phyloP scores from a whole-genome alignment of 2,888 invertebrate species.

The Meiosimyza decipiens region DNA sequence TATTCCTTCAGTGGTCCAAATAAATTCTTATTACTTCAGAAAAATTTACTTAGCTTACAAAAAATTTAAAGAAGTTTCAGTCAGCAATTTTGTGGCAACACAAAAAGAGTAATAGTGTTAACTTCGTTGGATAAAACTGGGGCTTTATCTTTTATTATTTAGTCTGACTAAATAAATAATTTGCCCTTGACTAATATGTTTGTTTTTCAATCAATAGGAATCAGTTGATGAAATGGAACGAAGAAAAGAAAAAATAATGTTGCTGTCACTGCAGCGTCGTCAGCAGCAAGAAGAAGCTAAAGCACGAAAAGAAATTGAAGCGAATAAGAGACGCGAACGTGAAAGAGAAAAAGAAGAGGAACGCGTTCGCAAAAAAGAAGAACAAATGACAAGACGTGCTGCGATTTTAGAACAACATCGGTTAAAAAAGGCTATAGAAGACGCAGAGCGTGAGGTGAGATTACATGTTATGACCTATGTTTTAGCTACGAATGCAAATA shows the following conservation, averaged over 20 bases:
- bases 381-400: slow-evolving; percentile 88
- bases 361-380: slow-evolving; percentile 79
- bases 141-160: background rate
- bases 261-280: slow-evolving; percentile 88
- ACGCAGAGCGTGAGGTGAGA: slow-evolving; percentile 84
- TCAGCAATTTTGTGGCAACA: too few species aligned
- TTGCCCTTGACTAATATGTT: too few species aligned
- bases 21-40: too few species aligned
- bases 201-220: slow-evolving; percentile 70
- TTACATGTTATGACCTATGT: too few species aligned
- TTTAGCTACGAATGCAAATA: too few species aligned
- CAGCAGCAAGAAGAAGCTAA: slow-evolving; percentile 91
- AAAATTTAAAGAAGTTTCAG: too few species aligned
- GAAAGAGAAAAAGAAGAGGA: slow-evolving; percentile 82
- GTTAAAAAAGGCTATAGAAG: slow-evolving; percentile 91
- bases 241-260: slow-evolving; percentile 91
- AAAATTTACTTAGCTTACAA: too few species aligned
- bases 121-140: too few species aligned
- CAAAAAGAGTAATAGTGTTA: too few species aligned
- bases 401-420: slow-evolving; percentile 93
- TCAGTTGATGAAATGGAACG: slow-evolving; percentile 91
- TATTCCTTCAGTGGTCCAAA: too few species aligned
- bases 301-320: slow-evolving; percentile 84
- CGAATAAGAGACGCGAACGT: slow-evolving; percentile 78
- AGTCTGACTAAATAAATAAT: background rate